Evolutionary conservation across 1,140 invertebrate genomes (phyloP).

Genomic region (Ips typographus): DNA sequence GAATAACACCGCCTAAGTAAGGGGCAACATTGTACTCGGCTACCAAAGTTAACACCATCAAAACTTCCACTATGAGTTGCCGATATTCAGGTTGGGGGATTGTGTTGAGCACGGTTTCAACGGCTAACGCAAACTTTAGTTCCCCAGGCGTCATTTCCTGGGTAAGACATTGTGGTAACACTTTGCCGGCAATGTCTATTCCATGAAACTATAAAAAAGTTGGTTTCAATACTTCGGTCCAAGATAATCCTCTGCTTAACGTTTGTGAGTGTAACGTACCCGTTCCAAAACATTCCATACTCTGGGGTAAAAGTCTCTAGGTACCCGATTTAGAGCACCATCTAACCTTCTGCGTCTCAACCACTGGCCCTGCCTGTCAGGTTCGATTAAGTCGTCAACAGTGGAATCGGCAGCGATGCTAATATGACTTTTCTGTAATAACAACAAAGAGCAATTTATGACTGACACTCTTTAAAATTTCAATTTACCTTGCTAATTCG

Average conservation of each 20-base stretch:
- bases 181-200: slow-evolving; percentile 83
- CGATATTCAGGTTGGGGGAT: slow-evolving; percentile 98
- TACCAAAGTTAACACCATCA: slow-evolving; percentile 93
- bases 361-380: slow-evolving; percentile 95
- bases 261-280: slow-evolving; percentile 54
- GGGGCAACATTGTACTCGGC: slow-evolving; percentile 83
- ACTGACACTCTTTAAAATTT: slow-evolving; percentile 8
- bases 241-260: not conserved
- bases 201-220: slow-evolving; percentile 79
- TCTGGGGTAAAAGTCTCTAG: slow-evolving; percentile 91
- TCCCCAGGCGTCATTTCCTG: slow-evolving; percentile 99
- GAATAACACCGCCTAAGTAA: slow-evolving; percentile 79
- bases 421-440: slow-evolving; percentile 74
- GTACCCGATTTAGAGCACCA: slow-evolving; percentile 96
- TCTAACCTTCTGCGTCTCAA: slow-evolving; percentile 88
- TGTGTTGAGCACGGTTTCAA: slow-evolving; percentile 95
- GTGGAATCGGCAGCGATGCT: slow-evolving; percentile 56
- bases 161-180: slow-evolving; percentile 87
- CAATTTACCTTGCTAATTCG: slow-evolving; percentile 73
- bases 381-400: slow-evolving; percentile 54
- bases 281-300: slow-evolving; percentile 91
- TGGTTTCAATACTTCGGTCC: slow-evolving; percentile 1
- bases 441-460: slow-evolving; percentile 1
- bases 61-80: slow-evolving; percentile 94
- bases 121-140: slow-evolving; percentile 96